Conservation (phyloP, 1,140 invertebrate species). For the Lysiphlebus fabarum region DNA sequence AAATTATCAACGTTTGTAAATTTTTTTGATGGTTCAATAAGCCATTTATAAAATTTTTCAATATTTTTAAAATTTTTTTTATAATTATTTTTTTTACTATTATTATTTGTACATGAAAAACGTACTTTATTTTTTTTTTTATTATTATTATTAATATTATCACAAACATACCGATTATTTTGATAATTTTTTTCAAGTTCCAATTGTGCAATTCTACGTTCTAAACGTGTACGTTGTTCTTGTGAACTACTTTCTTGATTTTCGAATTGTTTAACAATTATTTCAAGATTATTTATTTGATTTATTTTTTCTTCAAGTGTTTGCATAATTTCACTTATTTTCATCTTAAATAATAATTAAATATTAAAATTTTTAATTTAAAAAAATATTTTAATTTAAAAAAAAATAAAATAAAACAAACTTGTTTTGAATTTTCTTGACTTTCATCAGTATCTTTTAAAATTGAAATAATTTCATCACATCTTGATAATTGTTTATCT, state of each 20-base stretch:
- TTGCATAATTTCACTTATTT: too few species aligned
- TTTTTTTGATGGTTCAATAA: slow-evolving; percentile 17
- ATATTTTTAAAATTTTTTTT: slow-evolving; percentile 4
- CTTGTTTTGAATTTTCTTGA: too few species aligned
- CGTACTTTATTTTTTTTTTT: background rate
- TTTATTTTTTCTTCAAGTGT: slow-evolving; percentile 59
- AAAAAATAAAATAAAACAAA: too few species aligned
- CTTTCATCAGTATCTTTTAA: too few species aligned
- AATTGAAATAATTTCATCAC: too few species aligned
- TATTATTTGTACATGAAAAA: background rate
- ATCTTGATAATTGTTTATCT: too few species aligned
- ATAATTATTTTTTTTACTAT: too few species aligned
- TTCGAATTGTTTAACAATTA: slow-evolving; percentile 60
- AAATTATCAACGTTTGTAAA: too few species aligned
- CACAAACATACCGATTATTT: slow-evolving; percentile 40
- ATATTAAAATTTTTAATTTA: too few species aligned
- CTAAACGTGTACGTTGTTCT: slow-evolving; percentile 59
- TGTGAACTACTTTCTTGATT: slow-evolving; percentile 61
- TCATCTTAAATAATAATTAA: too few species aligned
- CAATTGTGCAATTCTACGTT: slow-evolving; percentile 60
- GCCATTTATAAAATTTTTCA: slow-evolving; percentile 29
- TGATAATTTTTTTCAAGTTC: slow-evolving; percentile 50
- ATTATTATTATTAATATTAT: background rate
- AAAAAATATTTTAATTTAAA: too few species aligned
- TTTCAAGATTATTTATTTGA: slow-evolving; percentile 59